Conservation (phyloP, 2,113 vertebrate species). For the Pantherophis guttatus region DNA sequence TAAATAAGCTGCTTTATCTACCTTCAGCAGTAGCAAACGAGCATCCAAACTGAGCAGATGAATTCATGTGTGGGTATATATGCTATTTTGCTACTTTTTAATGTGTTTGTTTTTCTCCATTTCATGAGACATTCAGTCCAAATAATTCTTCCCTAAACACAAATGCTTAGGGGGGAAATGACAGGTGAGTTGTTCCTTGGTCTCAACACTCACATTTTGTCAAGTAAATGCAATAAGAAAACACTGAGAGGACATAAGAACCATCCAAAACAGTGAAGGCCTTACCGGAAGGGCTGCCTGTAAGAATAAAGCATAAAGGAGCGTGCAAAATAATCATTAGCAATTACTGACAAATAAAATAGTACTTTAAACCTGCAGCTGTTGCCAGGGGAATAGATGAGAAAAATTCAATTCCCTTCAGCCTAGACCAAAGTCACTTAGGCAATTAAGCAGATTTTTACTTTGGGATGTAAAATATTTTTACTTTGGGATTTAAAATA, state of each 20-base stretch:
- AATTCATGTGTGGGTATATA: neutral
- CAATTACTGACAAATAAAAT: constrained; percentile 32
- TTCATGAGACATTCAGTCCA: constrained; percentile 27
- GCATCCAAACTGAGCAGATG: constrained; percentile 25
- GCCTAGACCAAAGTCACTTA: constrained; percentile 1
- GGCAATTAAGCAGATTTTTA: neutral
- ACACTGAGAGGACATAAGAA: constrained; percentile 35
- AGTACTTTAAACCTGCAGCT: neutral
- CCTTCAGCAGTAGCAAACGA: constrained; percentile 18
- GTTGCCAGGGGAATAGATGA: neutral
- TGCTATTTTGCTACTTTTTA: constrained; percentile 23
- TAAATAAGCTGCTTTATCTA: neutral
- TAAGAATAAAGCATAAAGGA: constrained; percentile 21
- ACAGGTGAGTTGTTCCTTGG: constrained; percentile 15
- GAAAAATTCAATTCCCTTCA: constrained; percentile 5
- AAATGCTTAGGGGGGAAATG: constrained; percentile 34
- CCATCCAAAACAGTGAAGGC: constrained; percentile 33
- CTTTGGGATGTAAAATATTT: constrained; percentile 7
- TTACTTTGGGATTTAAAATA: neutral
- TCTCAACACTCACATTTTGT: constrained; percentile 32
- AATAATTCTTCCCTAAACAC: constrained; percentile 37
- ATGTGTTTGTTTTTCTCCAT: constrained; percentile 33
- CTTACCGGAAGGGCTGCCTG: constrained; percentile 28
- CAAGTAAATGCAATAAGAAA: constrained; percentile 30
- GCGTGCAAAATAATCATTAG: constrained; percentile 35